Evolutionary conservation across 2,113 vertebrate genomes (phyloP).

Genomic region (Gasterosteus nipponicus): DNA sequence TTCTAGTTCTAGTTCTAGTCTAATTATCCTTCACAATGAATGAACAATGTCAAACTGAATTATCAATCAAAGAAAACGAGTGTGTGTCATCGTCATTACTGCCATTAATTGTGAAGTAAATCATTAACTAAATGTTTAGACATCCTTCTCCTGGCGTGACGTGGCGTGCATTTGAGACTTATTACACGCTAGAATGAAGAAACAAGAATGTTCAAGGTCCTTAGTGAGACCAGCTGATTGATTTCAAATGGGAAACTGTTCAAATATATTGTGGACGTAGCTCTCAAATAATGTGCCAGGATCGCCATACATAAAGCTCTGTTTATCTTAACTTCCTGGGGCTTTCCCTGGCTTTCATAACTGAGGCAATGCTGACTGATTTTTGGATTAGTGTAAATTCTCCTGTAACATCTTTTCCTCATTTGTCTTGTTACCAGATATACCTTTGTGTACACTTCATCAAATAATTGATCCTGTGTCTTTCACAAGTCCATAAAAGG

Average conservation of each 20-base stretch:
- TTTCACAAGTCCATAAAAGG: neutral
- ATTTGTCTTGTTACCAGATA: slow-evolving; percentile 49
- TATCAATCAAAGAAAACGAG: slow-evolving; percentile 40
- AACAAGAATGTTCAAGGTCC: slow-evolving; percentile 20
- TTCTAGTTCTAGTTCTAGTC: neutral
- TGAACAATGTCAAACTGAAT: slow-evolving; percentile 48
- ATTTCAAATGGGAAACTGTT: slow-evolving; percentile 48
- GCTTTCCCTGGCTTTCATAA: slow-evolving; percentile 48
- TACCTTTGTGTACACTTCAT: slow-evolving; percentile 40
- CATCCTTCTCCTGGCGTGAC: slow-evolving; percentile 9
- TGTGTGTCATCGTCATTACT: slow-evolving; percentile 16
- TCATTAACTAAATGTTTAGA: slow-evolving; percentile 38
- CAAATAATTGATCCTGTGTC: slow-evolving; percentile 29
- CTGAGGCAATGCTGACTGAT: slow-evolving; percentile 36
- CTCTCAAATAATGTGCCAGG: slow-evolving; percentile 33
- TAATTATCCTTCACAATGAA: slow-evolving; percentile 34
- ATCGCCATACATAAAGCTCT: slow-evolving; percentile 23
- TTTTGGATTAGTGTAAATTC: slow-evolving; percentile 43
- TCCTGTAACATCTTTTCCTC: neutral
- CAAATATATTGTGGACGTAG: slow-evolving; percentile 16
- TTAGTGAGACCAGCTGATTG: slow-evolving; percentile 35
- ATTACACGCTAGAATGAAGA: slow-evolving; percentile 22
- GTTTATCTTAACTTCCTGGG: slow-evolving; percentile 44
- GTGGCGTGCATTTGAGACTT: slow-evolving; percentile 10
- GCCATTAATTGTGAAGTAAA: slow-evolving; percentile 21